Percentiles rank a stretch among this genome's conserved stretches.
These are phyloP conservation scores for Eurypyga helias DNA, from an alignment of 2,113 vertebrate species.

Conservation along the genomic window DNA sequence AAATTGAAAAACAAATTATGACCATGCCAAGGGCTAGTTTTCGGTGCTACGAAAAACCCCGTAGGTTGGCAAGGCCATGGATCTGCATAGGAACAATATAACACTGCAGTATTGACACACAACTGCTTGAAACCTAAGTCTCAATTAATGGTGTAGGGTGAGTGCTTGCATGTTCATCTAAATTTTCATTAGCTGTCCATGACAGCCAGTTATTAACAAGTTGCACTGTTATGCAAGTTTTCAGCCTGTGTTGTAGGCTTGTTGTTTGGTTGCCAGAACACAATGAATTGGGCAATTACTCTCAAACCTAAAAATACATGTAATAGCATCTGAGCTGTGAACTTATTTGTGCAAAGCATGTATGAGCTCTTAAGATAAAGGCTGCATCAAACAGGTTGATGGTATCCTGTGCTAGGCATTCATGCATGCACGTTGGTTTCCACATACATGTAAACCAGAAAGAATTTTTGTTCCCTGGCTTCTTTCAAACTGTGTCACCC, in stretches of 20 bases:
- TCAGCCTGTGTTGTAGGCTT: neutral
- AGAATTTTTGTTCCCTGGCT: neutral
- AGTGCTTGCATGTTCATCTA: neutral
- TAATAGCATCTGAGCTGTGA: neutral
- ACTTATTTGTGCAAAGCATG: neutral
- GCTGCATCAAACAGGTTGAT: neutral
- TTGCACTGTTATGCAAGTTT: neutral
- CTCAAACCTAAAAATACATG: neutral
- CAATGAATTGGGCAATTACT: neutral
- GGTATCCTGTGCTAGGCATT: neutral
- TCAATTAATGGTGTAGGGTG: neutral
- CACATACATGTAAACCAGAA: neutral
- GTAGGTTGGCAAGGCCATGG: neutral
- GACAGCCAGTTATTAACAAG: neutral
- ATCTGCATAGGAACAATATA: neutral
- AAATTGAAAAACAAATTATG: constrained; percentile 14
- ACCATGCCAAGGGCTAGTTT: neutral
- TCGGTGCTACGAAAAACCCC: neutral
- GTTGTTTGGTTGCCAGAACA: neutral
- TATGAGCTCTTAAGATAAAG: neutral
- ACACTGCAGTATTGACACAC: neutral
- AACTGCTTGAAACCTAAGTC: neutral
- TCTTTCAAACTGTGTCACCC: neutral
- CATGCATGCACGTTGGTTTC: neutral
- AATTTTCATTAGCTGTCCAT: neutral